A percentile compares a stretch with the other conserved stretches of the same genome.
Conservation (phyloP, 2,888 invertebrate genomes). For the Notodromas monacha region DNA sequence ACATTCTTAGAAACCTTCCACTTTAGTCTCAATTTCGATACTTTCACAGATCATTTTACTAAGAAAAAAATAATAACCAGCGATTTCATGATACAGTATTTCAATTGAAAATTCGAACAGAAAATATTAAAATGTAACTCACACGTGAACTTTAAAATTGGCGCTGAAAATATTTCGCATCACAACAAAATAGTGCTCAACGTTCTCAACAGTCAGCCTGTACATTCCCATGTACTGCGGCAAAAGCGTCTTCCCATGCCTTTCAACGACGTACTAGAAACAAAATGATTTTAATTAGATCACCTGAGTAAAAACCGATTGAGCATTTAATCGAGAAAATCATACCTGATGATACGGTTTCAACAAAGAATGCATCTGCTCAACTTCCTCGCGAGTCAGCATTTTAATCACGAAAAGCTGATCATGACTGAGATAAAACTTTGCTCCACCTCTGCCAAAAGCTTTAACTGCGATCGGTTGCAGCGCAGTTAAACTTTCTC, state of each 20-base stretch:
- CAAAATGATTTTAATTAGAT: too few species aligned
- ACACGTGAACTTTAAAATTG: constrained; percentile 63
- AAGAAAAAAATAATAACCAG: too few species aligned
- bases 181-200: constrained; percentile 80
- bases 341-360: constrained; percentile 92
- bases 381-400: constrained; percentile 91
- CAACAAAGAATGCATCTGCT: constrained; percentile 89
- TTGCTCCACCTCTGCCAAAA: constrained; percentile 70
- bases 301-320: too few species aligned
- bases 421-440: constrained; percentile 22
- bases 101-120: too few species aligned
- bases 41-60: too few species aligned
- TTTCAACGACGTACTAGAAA: constrained; percentile 92
- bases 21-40: too few species aligned
- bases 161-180: constrained; percentile 89
- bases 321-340: too few species aligned
- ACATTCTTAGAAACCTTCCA: too few species aligned
- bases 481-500: constrained; percentile 55
- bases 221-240: constrained; percentile 98
- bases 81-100: too few species aligned
- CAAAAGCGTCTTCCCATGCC: constrained; percentile 81
- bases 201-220: constrained; percentile 83
- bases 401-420: constrained; percentile 68
- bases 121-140: too few species aligned
- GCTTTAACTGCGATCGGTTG: constrained; percentile 60